Evolutionary conservation across 2,113 vertebrate species (phyloP).

Genomic region (Neolamprologus kungweensis): DNA sequence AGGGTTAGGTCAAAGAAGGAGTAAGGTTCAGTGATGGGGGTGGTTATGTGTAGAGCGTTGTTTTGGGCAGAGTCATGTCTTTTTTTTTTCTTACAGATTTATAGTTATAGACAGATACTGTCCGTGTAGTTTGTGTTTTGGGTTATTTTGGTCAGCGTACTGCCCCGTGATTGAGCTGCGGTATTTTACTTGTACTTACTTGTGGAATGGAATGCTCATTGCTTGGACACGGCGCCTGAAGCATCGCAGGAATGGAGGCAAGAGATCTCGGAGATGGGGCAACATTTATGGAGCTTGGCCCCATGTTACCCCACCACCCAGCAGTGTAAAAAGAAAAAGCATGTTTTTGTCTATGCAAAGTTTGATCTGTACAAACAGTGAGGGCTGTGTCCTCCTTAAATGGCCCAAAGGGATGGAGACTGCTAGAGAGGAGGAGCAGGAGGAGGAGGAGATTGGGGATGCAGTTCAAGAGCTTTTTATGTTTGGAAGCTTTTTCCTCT

Average conservation of each 20-base stretch:
- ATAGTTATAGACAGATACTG: not conserved
- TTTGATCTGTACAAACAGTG: constrained; percentile 31
- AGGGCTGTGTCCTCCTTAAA: constrained; percentile 29
- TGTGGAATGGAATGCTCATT: constrained; percentile 62
- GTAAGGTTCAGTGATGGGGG: not conserved
- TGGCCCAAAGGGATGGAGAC: constrained; percentile 4
- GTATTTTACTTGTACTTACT: constrained; percentile 57
- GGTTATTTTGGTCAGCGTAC: constrained; percentile 41
- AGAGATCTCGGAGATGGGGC: constrained; percentile 45
- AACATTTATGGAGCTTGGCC: constrained; percentile 14
- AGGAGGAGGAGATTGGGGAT: not conserved
- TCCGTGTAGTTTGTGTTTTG: not conserved
- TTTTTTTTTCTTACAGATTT: not conserved
- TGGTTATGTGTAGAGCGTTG: not conserved
- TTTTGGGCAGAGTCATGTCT: not conserved
- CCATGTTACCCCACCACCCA: not conserved
- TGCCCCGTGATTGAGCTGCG: constrained; percentile 40
- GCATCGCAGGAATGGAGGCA: constrained; percentile 55
- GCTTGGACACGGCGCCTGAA: constrained; percentile 40
- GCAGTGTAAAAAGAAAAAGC: not conserved
- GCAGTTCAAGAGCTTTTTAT: not conserved
- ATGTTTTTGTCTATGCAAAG: constrained; percentile 5
- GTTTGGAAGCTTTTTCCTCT: not conserved
- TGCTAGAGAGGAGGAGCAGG: not conserved
- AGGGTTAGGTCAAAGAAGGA: not conserved